Percentiles rank a stretch among this genome's conserved stretches.
phyloP scores from a whole-genome alignment of 1,140 invertebrate genomes.

The Portunus trituberculatus region DNA sequence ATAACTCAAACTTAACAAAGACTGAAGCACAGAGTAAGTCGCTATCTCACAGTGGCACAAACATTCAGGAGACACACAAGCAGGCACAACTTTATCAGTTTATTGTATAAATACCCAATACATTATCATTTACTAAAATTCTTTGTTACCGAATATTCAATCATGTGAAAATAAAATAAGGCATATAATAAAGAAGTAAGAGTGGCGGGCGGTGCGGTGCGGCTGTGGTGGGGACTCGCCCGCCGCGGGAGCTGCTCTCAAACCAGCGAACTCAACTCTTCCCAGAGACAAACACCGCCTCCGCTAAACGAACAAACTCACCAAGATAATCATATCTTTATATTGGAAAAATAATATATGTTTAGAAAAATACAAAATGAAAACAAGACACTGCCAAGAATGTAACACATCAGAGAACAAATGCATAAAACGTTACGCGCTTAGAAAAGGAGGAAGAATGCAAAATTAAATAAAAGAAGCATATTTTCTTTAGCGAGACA shows the following conservation, averaged over 20 bases:
- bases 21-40: too few relatives aligned
- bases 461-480: conserved; percentile 24
- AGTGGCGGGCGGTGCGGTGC: neutral
- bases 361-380: conserved; percentile 15
- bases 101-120: conserved; percentile 76
- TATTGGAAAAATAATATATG: conserved; percentile 15
- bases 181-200: conserved; percentile 57
- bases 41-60: neutral
- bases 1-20: too few relatives aligned
- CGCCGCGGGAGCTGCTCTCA: neutral
- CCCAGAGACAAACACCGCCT: conserved; percentile 6
- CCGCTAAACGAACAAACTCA: neutral
- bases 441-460: neutral
- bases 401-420: neutral
- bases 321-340: neutral
- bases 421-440: neutral
- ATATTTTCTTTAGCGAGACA: conserved; percentile 13
- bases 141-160: conserved; percentile 73
- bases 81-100: conserved; percentile 50
- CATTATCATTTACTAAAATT: conserved; percentile 75
- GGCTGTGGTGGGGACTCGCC: neutral
- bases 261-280: conserved; percentile 21
- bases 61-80: neutral
- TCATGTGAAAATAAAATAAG: conserved; percentile 73
- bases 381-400: neutral